Base-by-base conservation (phyloP, 2,888 invertebrate genomes). In the Hipparchia sbordonii region DNA sequence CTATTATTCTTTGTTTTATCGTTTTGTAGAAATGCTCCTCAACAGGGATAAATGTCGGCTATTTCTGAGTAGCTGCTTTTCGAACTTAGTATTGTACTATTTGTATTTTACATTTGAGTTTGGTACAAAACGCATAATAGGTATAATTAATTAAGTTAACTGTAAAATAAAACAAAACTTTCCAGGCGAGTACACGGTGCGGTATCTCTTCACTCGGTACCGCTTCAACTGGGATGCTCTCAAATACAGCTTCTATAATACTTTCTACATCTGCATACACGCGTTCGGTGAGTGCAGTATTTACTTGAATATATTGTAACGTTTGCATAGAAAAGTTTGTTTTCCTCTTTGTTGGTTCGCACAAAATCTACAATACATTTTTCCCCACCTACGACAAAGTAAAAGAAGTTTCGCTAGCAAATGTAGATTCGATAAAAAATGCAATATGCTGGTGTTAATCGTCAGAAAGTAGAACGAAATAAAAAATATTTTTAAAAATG, bases 201-300 rank as follows among this genome's bases (percentile, higher is more conserved):
- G 89, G 0, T 94, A 94, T 77, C 78, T 94, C 13, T 94, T 89
- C 76, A 90, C 91, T 0, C 84, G 94, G 2, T 90, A 89, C 73
- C 83, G 91, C 3, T 94, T 94, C 78, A 91, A 93, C 78, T 94
- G 94, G 94, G 92, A 94, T 72, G 93, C 92, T 0, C 78, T 93
- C 45, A 91, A 89, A 76, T 94, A 89, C 78, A 93, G 93, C 68
- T 87, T 92, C 74, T 93, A 88, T 77, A 86, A 82, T 52, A 94
- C 93, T 4, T 93, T 90, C 77, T 87, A 84, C 71, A 91, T 92
- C 57, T 86, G 89, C 74, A 82, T 85, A 9, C 92, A 93, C 78
- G 80, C 85, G 12, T 75, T 93, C 13, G 94, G 93, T 93, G 82
- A 75, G 87, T 84, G 69, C 51, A 71, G 57, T 73, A 70, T 67